Percentiles rank a stretch among this genome's conserved stretches.
These are phyloP conservation scores for Perizoma affinitatum DNA, from an alignment of 2,888 invertebrate species.

Conservation along the genomic window DNA sequence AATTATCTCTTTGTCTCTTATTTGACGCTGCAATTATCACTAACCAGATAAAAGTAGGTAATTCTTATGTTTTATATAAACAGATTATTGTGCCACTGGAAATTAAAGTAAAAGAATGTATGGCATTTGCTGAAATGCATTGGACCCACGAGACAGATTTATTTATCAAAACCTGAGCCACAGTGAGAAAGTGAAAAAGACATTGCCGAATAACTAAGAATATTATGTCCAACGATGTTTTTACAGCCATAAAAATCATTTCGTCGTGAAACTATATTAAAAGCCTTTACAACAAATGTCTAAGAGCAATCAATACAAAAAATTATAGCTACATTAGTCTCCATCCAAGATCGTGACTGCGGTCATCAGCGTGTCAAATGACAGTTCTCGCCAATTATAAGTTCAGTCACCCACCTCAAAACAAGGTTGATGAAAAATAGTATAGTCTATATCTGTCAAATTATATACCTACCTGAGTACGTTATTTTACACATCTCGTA, in stretches of 20 bases:
- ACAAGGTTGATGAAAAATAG: constrained; percentile 57
- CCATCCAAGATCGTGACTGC: constrained; percentile 52
- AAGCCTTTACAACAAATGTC: background rate
- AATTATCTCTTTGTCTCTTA: constrained; percentile 35
- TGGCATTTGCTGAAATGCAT: too few relatives aligned
- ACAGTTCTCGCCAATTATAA: constrained; percentile 71
- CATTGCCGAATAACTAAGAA: too few relatives aligned
- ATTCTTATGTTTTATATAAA: background rate
- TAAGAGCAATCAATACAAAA: constrained; percentile 27
- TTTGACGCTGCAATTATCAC: constrained; percentile 33
- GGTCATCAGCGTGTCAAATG: constrained; percentile 56
- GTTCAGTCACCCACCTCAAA: constrained; percentile 68
- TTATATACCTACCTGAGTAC: too few relatives aligned
- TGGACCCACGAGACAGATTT: too few relatives aligned
- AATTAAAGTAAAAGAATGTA: too few relatives aligned
- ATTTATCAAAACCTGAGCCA: too few relatives aligned
- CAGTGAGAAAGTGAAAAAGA: too few relatives aligned
- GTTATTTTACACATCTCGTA: too few relatives aligned
- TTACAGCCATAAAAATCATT: too few relatives aligned
- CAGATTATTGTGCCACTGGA: background rate
- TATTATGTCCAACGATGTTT: too few relatives aligned
- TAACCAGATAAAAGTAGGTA: constrained; percentile 14
- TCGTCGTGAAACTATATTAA: too few relatives aligned
- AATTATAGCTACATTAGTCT: constrained; percentile 31
- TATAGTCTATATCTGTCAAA: too few relatives aligned